These are phyloP conservation scores for Bradypodion ventrale DNA, from an alignment of 2,797 vertebrate species.

Conservation along the genomic window DNA sequence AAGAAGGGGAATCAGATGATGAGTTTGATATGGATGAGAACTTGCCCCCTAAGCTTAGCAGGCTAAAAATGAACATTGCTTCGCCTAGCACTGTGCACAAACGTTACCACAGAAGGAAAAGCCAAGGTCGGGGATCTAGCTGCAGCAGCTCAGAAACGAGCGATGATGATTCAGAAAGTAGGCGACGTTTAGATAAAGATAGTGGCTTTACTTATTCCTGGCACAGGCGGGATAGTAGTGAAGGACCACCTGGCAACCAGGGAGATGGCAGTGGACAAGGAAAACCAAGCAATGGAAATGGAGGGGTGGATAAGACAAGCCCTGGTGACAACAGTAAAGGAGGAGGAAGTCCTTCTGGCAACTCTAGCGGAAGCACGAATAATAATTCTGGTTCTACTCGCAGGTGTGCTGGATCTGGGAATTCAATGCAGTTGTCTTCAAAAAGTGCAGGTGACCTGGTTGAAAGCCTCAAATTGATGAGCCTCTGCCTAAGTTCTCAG, in stretches of 20 bases:
- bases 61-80: conserved; percentile 93
- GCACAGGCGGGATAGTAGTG: conserved; percentile 93
- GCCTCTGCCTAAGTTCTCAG: conserved; percentile 90
- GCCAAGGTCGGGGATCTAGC: conserved; percentile 93
- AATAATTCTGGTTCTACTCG: conserved; percentile 77
- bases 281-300: conserved; percentile 83
- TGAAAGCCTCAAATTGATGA: conserved; percentile 93
- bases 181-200: conserved; percentile 92
- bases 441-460: conserved; percentile 86
- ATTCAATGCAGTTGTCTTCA: conserved; percentile 71
- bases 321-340: conserved; percentile 81
- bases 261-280: conserved; percentile 87
- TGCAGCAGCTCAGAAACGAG: conserved; percentile 98
- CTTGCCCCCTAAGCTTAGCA: conserved; percentile 93
- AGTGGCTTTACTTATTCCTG: conserved; percentile 87
- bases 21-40: conserved; percentile 95
- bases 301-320: conserved; percentile 85
- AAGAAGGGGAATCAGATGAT: conserved; percentile 96
- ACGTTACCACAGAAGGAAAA: conserved; percentile 92
- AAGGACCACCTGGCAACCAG: conserved; percentile 91
- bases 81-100: conserved; percentile 91
- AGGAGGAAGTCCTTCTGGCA: conserved; percentile 83
- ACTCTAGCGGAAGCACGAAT: conserved; percentile 75
- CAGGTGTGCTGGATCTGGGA: conserved; percentile 70
- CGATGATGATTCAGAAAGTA: conserved; percentile 94